A percentile compares a stretch with the other conserved stretches of the same genome.
These are phyloP conservation scores for Callithrix jacchus DNA, from an alignment of 2,113 vertebrate species.

Conservation along the genomic window DNA sequence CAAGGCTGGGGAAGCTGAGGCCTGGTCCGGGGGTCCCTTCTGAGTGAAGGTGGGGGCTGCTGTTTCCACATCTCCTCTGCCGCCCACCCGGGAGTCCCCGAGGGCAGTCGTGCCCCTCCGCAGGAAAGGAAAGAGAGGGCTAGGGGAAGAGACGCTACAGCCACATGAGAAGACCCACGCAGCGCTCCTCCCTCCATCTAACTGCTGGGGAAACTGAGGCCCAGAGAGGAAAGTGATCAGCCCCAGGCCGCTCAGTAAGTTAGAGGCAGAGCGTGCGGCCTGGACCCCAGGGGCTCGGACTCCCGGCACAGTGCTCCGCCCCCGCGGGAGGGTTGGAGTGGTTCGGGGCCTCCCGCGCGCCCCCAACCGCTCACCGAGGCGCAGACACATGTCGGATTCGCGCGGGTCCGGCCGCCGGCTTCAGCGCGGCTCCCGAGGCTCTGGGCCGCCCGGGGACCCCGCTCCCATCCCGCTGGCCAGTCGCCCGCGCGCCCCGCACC, in stretches of 20 bases:
- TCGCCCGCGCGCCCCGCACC: not conserved
- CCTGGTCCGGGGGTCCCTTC: not conserved
- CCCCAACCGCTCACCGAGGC: conserved; percentile 77
- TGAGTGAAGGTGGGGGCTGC: not conserved
- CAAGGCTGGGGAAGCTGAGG: not conserved
- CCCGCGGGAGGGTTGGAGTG: not conserved
- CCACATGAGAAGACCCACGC: not conserved
- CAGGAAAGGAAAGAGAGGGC: not conserved
- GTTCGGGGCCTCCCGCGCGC: not conserved
- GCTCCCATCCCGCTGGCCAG: not conserved
- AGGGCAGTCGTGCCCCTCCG: not conserved
- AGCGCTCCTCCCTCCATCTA: not conserved
- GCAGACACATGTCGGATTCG: conserved; percentile 78
- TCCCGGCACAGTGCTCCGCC: not conserved
- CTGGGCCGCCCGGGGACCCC: not conserved
- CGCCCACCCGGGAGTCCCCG: not conserved
- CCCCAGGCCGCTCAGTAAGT: not conserved
- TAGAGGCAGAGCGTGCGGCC: not conserved
- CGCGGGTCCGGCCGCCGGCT: not conserved
- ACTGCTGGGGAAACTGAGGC: conserved; percentile 18
- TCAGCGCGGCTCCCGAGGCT: conserved; percentile 14
- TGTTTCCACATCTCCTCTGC: not conserved
- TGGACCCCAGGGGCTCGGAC: not conserved
- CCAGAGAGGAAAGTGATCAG: not conserved
- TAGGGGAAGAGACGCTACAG: too few species aligned